Evolutionary conservation across 1,140 invertebrate species (phyloP), one percentile per base, ranked within the genome.

Genomic region (Pseudoatta argentina): DNA sequence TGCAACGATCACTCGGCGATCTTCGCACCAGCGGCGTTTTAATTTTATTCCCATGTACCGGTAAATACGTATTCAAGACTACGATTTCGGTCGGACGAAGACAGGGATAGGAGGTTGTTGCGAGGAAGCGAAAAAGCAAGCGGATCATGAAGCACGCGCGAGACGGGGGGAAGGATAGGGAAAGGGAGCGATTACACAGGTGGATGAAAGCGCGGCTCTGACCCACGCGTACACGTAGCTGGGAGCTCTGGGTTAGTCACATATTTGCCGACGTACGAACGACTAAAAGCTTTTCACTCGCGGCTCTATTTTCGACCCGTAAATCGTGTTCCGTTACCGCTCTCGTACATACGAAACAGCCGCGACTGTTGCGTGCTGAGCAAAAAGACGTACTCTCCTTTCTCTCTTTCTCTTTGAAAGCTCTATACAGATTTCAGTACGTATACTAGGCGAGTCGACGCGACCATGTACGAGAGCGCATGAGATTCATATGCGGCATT

Each of bases 211-310:
- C 86, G 86, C 87, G 67, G 76, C 53, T 89, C 76, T 64, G 87
- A 86, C 76, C 55, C 64, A 30, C 48, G 51, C 61, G 61, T 77
- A 81, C 48, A 59, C 48, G 69, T 76, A 59, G 57, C 86, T 85
- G 69, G 61, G 72, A 87, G 88, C 86, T 85, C 63, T 82, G 83
- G 79, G 86, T 88, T 91, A 91, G 88, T 91, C 90, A 91, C 88
- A 93, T 93, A 93, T 92, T 93, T 93, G 90, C 93, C 85, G 87
- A 93, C 88, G 86, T 89, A 90, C 87, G 87, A 91, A 91, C 87
- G 91, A 92, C 92, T 93, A 93, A 93, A 93, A 93, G 93, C 92
- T 93, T 93, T 93, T 93, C 88, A 87, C 87, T 88, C 87, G 89
- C 76, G 75, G 77, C 87, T 91, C 88, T 88, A 92, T 93, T 94